Evolutionary conservation across 2,888 invertebrate genomes (phyloP), one percentile per base, ranked within the genome.

Genomic region (Cordilura impudica): DNA sequence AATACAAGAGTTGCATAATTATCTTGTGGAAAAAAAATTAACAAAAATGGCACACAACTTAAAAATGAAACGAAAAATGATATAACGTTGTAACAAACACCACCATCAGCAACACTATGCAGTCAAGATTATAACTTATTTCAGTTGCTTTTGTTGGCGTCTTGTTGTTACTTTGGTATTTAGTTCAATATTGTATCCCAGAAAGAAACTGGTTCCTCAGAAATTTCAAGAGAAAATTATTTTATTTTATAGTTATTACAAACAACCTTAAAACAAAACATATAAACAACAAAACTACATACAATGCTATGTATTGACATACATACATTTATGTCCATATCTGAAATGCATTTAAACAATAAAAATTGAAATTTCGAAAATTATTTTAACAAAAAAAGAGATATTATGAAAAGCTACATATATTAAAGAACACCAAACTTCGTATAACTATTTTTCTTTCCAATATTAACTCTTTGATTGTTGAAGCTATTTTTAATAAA

Each of bases 31-130:
- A 26, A 53, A 51, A 58, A 60, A 35, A 45, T 31, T 19, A 58
- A 60, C 21, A 23, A 67, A 74, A 75, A 69, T 69, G 39, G 56
- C 69, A 65, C 69, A 75, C 18, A 47, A 75, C 56, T 76, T 70
- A 29, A 66, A 39, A 63, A 69, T 60, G 16, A 61, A 73, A 53
- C 71, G 63, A 63, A 67, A 75, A 71, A 53, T 79, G 79, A 79
- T 79, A 75, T 75, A 79, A 79, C 79, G 60, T 61, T 67, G 75
- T 75, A 79, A 72, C 29, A 54, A 71, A 78, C 56, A 74, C 60
- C 74, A 51, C 70, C 74, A 74, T 60, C 69, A 49, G 54, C 71
- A 71, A 45, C 65, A 58, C 51, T 39, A 43, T 29, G 43, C 26
- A 70, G 49, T 58, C 35, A 70, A 35, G 12, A 43, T 56, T 4